A percentile compares a stretch with the other conserved stretches of the same genome.
Evolutionary conservation across 1,140 invertebrate genomes (phyloP).

Genomic region (Caenorhabditis inopinata): DNA sequence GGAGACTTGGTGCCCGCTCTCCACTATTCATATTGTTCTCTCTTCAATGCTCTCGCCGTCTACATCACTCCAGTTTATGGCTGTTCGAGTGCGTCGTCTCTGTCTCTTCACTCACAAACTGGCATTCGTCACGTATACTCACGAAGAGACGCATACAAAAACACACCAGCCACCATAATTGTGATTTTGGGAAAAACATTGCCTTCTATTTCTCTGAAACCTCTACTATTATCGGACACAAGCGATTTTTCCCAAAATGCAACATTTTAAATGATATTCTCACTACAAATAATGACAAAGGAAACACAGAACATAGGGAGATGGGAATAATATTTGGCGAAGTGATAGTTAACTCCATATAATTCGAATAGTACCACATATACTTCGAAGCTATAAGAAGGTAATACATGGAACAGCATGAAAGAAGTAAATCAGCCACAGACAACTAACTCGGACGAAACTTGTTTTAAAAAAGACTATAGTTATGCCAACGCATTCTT

Average conservation of each 20-base stretch:
- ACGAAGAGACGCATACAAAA: constrained; percentile 2
- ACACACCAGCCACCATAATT: neutral
- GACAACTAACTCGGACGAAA: too few relatives aligned
- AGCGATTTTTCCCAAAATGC: neutral
- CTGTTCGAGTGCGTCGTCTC: neutral
- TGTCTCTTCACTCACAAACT: neutral
- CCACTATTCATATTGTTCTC: neutral
- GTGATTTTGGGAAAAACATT: neutral
- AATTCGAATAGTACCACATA: too few relatives aligned
- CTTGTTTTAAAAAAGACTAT: too few relatives aligned
- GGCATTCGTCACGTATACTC: neutral
- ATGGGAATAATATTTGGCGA: too few relatives aligned
- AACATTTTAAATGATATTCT: too few relatives aligned
- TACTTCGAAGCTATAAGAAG: too few relatives aligned
- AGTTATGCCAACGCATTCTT: too few relatives aligned
- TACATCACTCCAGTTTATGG: neutral
- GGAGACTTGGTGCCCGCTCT: neutral
- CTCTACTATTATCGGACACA: neutral
- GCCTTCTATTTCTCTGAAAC: neutral
- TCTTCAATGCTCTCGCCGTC: neutral
- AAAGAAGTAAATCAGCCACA: too few relatives aligned
- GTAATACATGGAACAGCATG: too few relatives aligned
- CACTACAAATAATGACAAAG: too few relatives aligned
- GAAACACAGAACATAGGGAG: too few relatives aligned
- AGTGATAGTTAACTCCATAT: too few relatives aligned